These are phyloP conservation scores for Falco biarmicus DNA, from an alignment of 2,797 vertebrate genomes.

Conservation along the genomic window DNA sequence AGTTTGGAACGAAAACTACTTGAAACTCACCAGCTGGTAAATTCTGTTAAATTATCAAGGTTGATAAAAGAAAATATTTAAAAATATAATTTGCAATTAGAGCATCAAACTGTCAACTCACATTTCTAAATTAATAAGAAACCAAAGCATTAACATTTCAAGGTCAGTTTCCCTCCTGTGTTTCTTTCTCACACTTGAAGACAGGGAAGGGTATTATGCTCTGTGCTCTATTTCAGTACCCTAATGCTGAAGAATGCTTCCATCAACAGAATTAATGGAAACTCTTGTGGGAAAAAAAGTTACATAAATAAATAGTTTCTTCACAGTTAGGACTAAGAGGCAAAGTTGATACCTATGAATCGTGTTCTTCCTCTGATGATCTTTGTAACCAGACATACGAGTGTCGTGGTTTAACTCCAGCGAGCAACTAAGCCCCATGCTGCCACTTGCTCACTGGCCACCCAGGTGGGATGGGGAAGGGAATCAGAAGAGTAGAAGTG, in stretches of 20 bases:
- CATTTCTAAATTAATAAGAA: constrained; percentile 37
- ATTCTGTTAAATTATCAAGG: constrained; percentile 22
- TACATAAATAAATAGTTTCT: constrained; percentile 27
- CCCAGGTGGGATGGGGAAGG: too few relatives aligned
- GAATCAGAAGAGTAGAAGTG: too few relatives aligned
- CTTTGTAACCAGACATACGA: fast-evolving
- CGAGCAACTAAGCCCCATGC: too few relatives aligned
- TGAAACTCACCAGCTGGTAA: constrained; percentile 31
- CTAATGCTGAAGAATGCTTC: constrained; percentile 12
- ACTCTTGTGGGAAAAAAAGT: background rate
- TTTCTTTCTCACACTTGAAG: background rate
- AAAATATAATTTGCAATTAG: constrained; percentile 49
- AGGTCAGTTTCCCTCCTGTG: background rate
- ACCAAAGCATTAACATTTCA: constrained; percentile 3
- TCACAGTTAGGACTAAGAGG: background rate
- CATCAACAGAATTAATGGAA: constrained; percentile 31
- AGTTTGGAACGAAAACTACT: background rate
- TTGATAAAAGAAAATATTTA: constrained; percentile 20
- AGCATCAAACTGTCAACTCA: constrained; percentile 4
- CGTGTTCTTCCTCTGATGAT: background rate
- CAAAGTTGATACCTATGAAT: background rate
- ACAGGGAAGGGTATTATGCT: background rate
- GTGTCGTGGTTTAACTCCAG: too few relatives aligned
- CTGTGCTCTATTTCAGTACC: background rate
- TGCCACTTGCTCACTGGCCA: too few relatives aligned